Base-by-base conservation (phyloP, 1,140 invertebrate species). In the Micrasema minimum region DNA sequence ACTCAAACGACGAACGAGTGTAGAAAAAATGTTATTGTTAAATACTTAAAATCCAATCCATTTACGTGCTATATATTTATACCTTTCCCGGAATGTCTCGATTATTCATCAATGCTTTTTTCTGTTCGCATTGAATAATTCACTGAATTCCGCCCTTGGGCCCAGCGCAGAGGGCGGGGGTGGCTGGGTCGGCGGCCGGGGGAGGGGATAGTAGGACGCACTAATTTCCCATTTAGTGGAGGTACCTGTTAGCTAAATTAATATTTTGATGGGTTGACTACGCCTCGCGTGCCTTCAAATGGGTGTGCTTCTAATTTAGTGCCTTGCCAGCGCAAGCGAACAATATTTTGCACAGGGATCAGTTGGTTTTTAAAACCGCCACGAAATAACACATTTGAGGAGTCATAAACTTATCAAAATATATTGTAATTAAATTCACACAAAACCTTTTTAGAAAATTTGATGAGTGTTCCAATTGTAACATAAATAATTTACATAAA, bases 231-330 rank as follows among this genome's bases (percentile, higher is more conserved):
- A 67, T 67, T 67, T 67, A 66, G 64, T 64, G 65, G 2, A 31
- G 26, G 26, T 55, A 69, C 66, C 66, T 57, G 66, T 69, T 69
- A 59, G 66, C 41, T 61, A 48, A 69, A 69, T 69, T 69, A 69
- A 69, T 69, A 69, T 69, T 69, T 69, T 69, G 66, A 69, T 55
- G 38, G 46, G 50, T 50, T 45, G 48, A 37, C 65, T 55, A 38
- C 65, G 37, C 65, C 50, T 50, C 65, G 48, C 35, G 35, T 50
- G 48, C 48, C 65, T 41, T 55, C 37, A 35, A 55, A 53, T 67
- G 38, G 65, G 65, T 67, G 65, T 67, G 65, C 23, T 67, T 50
- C 48, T 55, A 67, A 67, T 67, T 67, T 67, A 57, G 45, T 53
- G 53, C 38, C 37, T 20, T 23, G 16, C 59, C 43, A 43, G n/a